These are phyloP conservation scores for Bos taurus DNA, from an alignment of 2,113 vertebrate genomes.

Conservation along the genomic window ARS-UCD2.0 NC_037334.1:97422501-97423000, in stretches of 20 bases:
- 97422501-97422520: constrained; percentile 49
- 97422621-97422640: not conserved
- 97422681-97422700: constrained; percentile 35
- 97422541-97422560: constrained; percentile 53
- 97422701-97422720: constrained; percentile 45
- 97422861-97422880: not conserved
- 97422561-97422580: constrained; percentile 20
- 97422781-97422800: not conserved
- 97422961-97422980: not conserved
- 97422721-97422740: constrained; percentile 31
- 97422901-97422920: not conserved
- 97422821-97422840: not conserved
- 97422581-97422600: constrained; percentile 58
- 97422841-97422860: not conserved
- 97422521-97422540: constrained; percentile 54
- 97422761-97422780: constrained; percentile 3
- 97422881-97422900: not conserved
- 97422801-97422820: not conserved
- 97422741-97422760: not conserved
- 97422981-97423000: not conserved
- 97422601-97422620: constrained; percentile 56
- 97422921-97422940: not conserved
- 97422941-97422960: not conserved
- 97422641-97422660: constrained; percentile 3
- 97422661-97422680: constrained; percentile 21